Conservation (phyloP, 2,888 invertebrate species). For the Thecocarcelia acutangulata region DNA sequence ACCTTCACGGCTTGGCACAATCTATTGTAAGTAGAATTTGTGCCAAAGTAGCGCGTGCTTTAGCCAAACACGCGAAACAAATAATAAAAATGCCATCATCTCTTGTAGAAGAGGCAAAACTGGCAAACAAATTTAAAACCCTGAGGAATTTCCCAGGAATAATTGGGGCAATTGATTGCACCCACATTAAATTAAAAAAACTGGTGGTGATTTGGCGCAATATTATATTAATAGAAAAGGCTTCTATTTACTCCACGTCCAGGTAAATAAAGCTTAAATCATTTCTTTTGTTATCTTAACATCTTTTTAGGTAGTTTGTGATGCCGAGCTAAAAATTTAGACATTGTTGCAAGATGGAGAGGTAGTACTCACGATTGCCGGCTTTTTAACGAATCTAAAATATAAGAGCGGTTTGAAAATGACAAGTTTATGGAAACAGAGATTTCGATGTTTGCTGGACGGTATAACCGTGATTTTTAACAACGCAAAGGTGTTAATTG, state of each 20-base stretch:
- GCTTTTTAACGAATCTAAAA: background rate
- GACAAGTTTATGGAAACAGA: background rate
- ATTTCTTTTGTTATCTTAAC: too few relatives aligned
- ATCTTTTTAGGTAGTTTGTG: background rate
- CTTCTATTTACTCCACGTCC: conserved; percentile 7
- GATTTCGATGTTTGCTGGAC: too few relatives aligned
- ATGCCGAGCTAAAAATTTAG: conserved; percentile 15
- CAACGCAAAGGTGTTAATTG: too few relatives aligned
- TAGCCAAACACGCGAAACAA: conserved; percentile 12
- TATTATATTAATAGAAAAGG: too few relatives aligned
- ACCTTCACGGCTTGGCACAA: too few relatives aligned
- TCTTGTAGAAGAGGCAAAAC: conserved; percentile 24
- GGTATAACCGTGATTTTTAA: too few relatives aligned
- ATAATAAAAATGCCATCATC: conserved; percentile 37
- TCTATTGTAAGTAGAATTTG: too few relatives aligned
- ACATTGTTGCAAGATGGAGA: conserved; percentile 12
- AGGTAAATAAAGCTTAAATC: background rate
- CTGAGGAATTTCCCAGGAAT: conserved; percentile 25
- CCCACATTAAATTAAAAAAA: too few relatives aligned
- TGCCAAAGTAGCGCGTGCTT: too few relatives aligned
- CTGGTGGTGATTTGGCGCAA: too few relatives aligned
- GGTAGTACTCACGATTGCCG: too few relatives aligned
- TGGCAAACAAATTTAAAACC: conserved; percentile 7
- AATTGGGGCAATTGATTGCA: too few relatives aligned
- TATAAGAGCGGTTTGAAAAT: conserved; percentile 10